Conservation (phyloP, 1,140 invertebrate genomes). For the Leptopilina boulardi region DNA sequence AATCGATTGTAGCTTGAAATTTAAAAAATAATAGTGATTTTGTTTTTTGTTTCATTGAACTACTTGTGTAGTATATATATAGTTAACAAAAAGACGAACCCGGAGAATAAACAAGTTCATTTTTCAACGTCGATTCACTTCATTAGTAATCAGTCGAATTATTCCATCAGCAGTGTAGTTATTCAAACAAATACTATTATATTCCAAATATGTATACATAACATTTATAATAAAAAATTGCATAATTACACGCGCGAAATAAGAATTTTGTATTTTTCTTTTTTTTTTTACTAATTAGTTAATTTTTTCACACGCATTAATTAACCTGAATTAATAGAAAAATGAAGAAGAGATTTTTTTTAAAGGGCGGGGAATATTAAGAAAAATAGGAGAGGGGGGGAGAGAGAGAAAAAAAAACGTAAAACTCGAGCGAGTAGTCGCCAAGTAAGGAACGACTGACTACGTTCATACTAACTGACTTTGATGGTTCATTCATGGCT, state of each 20-base stretch:
- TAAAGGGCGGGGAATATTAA: neutral
- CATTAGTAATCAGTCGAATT: conserved; percentile 10
- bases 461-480: conserved; percentile 51
- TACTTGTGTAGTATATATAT: neutral
- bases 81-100: neutral
- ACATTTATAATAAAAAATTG: too few species aligned
- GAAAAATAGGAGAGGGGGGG: neutral
- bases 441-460: conserved; percentile 27
- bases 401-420: neutral
- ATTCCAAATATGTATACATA: too few species aligned
- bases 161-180: neutral
- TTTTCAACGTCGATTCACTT: conserved; percentile 1
- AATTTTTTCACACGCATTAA: too few species aligned
- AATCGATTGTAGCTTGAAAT: neutral
- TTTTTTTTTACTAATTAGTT: too few species aligned
- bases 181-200: too few species aligned
- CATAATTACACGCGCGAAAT: too few species aligned
- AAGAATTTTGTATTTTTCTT: too few species aligned
- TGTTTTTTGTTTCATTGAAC: neutral
- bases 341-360: neutral
- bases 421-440: conserved; percentile 1
- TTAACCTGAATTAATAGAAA: too few species aligned
- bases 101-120: neutral
- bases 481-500: conserved; percentile 55
- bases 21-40: neutral